Base-by-base conservation (phyloP, 2,113 vertebrate species). In the Hippoglossus stenolepis region DNA sequence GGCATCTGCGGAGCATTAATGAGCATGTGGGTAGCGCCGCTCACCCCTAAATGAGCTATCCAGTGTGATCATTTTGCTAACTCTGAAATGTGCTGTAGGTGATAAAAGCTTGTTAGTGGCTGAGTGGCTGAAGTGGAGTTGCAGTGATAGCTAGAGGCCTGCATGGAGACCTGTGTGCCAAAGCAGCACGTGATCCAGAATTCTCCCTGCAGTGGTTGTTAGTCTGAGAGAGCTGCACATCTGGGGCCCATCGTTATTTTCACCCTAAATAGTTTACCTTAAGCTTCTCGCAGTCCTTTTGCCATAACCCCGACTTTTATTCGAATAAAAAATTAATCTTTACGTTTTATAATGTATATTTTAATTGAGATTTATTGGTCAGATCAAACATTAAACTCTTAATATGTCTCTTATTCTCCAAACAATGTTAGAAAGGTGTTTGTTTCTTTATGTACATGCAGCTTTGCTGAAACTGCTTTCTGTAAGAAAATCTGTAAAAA, bases 1-100 rank as follows among this genome's bases (percentile, higher is more conserved):
- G 47, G 70, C 86, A 88, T 87, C 83, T 87, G 79, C 73, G 43
- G 67, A 65, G 72, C 67, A 79, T 58, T 89, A 90, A 88, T 84
- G 79, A 87, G 80, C 66, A 57, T 62, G 67, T 51, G 77, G 72
- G 75, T 59, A 73, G 63, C 72, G 31, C 70, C 69, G 76, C 49
- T 64, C 70, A 75, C 49, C 63, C 69, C 40, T 65, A 87, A 89
- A 82, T 82, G 61, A 79, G 80, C 80, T 67, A 70, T 72, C 66
- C 62, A 64, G 75, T 51, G 59, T 56, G 70, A 67, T 75, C 70
- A 78, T 73, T 59, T 73, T 69, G 79, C 49, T 76, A 72, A 73
- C 73, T 75, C 85, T 75, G 87, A 85, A 80, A 85, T 70, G 59
- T 40, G 47, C 76, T 59, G 5, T 40, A 40, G 82, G 87, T 73